Base-by-base conservation (phyloP, 2,888 invertebrate species). In the Drosophila anomalipes region DNA sequence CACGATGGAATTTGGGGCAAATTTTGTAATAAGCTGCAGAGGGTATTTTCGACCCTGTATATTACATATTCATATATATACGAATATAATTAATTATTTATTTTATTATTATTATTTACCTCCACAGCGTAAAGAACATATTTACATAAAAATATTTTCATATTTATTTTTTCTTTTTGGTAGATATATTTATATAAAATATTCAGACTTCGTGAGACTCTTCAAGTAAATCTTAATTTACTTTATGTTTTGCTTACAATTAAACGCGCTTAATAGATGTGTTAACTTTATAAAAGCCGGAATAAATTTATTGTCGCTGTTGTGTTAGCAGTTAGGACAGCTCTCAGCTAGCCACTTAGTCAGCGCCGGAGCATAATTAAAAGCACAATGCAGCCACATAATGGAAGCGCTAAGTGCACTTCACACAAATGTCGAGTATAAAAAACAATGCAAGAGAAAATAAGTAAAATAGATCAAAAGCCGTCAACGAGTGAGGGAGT, bases 371-470 rank as follows among this genome's bases (percentile, higher is more conserved):
- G 62, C 72, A 77, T 85, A 86, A 88, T 86, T 88, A 88, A 88
- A 76, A 77, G 70, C 80, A 86, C 88, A 86, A 86, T 83, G 81
- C 76, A 64, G 68, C 75, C 76, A 66, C 64, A 83, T 78, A 84
- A 82, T 81, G 72, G 47, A 68, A 68, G 58, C 59, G 67, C 60
- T 65, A 77, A 87, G 86, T 83, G 85, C 88, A 86, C 83, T 86
- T 83, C 66, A 61, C 77, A 74, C 76, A 80, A 82, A 75, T 81
- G 82, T 73, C 63, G 35, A 56, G 53, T 14, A 28, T 1, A 56
- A 44, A 73, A 70, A 71, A 85, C 82, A 83, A 79, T 82, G 74
- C 74, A 77, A 70, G 77, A 77, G 69, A 70, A 77, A 74, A 81
- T 83, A 79, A 75, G 68, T 58, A 68, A 68, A 72, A 74, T 69